phyloP scores from a whole-genome alignment of 2,888 invertebrate genomes.

The Brachypalpus laphriformis region DNA sequence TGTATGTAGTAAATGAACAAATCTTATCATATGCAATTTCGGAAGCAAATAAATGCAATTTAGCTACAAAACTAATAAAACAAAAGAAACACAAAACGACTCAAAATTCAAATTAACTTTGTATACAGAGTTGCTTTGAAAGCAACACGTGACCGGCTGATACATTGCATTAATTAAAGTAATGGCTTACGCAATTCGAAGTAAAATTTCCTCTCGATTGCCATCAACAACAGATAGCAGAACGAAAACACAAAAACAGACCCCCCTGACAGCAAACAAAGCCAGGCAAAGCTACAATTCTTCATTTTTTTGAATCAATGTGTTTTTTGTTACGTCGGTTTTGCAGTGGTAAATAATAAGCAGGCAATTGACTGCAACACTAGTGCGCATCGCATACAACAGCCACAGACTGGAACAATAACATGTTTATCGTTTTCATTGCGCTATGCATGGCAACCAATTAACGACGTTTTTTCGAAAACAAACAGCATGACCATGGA shows the following conservation, averaged over 20 bases:
- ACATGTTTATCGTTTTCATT: slow-evolving; percentile 56
- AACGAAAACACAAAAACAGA: slow-evolving; percentile 29
- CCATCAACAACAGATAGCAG: slow-evolving; percentile 21
- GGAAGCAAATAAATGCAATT: too few species aligned
- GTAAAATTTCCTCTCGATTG: slow-evolving; percentile 14
- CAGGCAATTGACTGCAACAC: slow-evolving; percentile 10
- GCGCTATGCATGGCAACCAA: slow-evolving; percentile 12
- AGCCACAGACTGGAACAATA: slow-evolving; percentile 13
- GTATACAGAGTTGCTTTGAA: neutral
- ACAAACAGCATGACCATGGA: slow-evolving; percentile 26
- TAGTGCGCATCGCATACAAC: neutral
- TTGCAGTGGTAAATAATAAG: neutral
- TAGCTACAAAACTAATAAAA: too few species aligned
- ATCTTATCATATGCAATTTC: too few species aligned
- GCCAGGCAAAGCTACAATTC: slow-evolving; percentile 3
- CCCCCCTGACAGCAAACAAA: slow-evolving; percentile 30
- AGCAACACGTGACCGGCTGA: neutral
- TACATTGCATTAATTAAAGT: slow-evolving; percentile 15
- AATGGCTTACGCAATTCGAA: slow-evolving; percentile 43
- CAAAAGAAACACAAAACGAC: neutral
- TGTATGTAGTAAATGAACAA: too few species aligned
- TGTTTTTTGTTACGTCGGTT: neutral
- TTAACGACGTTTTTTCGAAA: neutral
- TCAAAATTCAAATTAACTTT: neutral
- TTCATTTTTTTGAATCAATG: slow-evolving; percentile 9